These are phyloP conservation scores for Drosophila simulans DNA, from an alignment of 1,140 invertebrate genomes.

Conservation along the genomic window DNA sequence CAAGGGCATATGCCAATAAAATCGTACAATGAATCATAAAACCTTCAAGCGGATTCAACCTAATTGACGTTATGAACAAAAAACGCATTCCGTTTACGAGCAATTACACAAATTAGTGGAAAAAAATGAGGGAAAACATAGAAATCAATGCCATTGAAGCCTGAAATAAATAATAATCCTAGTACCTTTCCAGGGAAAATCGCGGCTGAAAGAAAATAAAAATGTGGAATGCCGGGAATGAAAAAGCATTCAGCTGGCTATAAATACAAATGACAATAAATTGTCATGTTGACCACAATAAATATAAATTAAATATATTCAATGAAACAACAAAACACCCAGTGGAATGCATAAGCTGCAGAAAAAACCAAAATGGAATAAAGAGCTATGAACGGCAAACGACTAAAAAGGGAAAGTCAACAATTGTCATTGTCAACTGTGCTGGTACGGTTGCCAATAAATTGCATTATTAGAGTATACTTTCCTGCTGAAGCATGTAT, in stretches of 20 bases:
- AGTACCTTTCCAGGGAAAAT: slow-evolving; percentile 12
- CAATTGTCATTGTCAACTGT: slow-evolving; percentile 77
- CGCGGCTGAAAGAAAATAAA: slow-evolving; percentile 11
- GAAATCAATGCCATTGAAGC: slow-evolving; percentile 39
- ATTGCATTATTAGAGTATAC: slow-evolving; percentile 76
- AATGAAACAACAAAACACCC: slow-evolving; percentile 51
- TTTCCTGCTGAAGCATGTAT: slow-evolving; percentile 29
- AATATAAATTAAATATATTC: slow-evolving; percentile 71
- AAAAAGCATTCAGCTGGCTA: slow-evolving; percentile 31
- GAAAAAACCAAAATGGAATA: slow-evolving; percentile 28
- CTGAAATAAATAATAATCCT: slow-evolving; percentile 51
- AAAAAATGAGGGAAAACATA: slow-evolving; percentile 29
- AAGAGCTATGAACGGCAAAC: slow-evolving; percentile 27
- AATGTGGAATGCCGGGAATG: slow-evolving; percentile 30
- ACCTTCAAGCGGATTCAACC: slow-evolving; percentile 23
- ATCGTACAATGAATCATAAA: slow-evolving; percentile 32
- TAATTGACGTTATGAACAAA: slow-evolving; percentile 50
- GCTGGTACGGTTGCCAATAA: slow-evolving; percentile 60
- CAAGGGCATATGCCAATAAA: not conserved
- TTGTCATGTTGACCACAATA: slow-evolving; percentile 65
- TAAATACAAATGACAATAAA: slow-evolving; percentile 77
- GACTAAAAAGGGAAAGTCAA: slow-evolving; percentile 63
- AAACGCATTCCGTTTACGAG: slow-evolving; percentile 33
- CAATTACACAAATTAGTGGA: slow-evolving; percentile 55
- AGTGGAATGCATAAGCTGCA: slow-evolving; percentile 34